A percentile compares a stretch with the other conserved stretches of the same genome.
These are phyloP conservation scores for Olivierus martensii DNA, from an alignment of 1,140 invertebrate genomes.

Conservation along the genomic window DNA sequence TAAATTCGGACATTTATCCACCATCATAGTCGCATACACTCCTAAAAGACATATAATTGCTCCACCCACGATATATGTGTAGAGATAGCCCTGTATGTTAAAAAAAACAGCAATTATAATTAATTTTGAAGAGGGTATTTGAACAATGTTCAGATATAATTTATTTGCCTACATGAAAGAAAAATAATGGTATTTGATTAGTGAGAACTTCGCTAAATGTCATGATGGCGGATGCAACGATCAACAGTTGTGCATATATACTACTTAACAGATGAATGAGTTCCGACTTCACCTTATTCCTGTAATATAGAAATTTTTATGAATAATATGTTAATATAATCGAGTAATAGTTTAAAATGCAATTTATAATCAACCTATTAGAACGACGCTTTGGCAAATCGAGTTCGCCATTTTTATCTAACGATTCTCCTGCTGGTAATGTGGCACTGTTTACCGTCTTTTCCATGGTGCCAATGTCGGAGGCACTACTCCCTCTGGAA, in stretches of 20 bases:
- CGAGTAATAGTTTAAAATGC: no score
- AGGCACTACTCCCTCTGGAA: no score
- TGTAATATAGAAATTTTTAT: no score
- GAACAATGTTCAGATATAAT: neutral
- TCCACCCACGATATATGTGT: slow-evolving; percentile 49
- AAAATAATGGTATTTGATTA: slow-evolving; percentile 39
- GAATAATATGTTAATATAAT: no score
- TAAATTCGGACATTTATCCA: slow-evolving; percentile 36
- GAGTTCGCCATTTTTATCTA: no score
- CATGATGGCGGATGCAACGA: slow-evolving; percentile 43
- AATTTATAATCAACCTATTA: no score
- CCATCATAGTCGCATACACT: slow-evolving; percentile 46
- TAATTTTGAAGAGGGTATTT: neutral
- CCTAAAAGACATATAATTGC: slow-evolving; percentile 47
- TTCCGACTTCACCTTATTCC: slow-evolving; percentile 9
- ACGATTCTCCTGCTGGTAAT: no score
- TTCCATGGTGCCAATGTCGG: no score
- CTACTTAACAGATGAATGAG: slow-evolving; percentile 20
- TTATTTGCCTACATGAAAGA: slow-evolving; percentile 43
- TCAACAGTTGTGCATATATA: slow-evolving; percentile 44
- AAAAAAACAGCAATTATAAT: neutral
- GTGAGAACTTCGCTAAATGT: slow-evolving; percentile 46
- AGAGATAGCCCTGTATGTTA: slow-evolving; percentile 41
- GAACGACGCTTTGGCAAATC: no score
- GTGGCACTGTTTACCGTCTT: no score